Conservation (phyloP, 2,797 vertebrate species). For the Naso thynnoides region DNA sequence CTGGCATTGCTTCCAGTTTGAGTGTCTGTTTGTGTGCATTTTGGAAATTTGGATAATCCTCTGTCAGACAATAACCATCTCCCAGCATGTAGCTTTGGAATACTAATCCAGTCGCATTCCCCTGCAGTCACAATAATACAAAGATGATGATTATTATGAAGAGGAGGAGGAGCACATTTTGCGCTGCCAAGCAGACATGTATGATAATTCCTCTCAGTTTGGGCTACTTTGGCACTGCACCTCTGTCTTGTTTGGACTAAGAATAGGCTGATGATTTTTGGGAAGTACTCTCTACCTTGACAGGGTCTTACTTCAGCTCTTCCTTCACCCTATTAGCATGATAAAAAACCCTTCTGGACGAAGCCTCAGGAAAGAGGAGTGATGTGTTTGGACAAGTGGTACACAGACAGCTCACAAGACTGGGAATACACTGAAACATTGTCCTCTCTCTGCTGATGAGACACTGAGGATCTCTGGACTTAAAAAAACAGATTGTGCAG, state of each 20-base stretch:
- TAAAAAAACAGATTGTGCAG: background rate
- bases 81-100: conserved; percentile 25
- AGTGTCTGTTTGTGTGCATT: conserved; percentile 2
- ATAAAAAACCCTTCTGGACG: background rate
- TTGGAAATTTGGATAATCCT: conserved; percentile 51
- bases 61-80: conserved; percentile 9
- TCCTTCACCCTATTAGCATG: background rate
- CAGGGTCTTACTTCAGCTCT: background rate
- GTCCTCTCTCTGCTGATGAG: background rate
- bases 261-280: background rate
- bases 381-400: background rate
- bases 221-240: background rate
- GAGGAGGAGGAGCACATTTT: conserved; percentile 24
- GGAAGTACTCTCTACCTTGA: background rate
- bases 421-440: background rate
- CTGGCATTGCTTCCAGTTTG: background rate
- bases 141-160: conserved; percentile 28
- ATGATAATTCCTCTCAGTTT: conserved; percentile 2
- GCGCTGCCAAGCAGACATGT: conserved; percentile 9
- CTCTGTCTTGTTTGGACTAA: conserved; percentile 23
- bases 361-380: background rate
- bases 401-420: background rate
- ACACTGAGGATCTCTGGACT: background rate
- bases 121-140: conserved; percentile 17
- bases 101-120: conserved; percentile 42